phyloP scores from a whole-genome alignment of 2,113 vertebrate species.

The Phocoena sinus region DNA sequence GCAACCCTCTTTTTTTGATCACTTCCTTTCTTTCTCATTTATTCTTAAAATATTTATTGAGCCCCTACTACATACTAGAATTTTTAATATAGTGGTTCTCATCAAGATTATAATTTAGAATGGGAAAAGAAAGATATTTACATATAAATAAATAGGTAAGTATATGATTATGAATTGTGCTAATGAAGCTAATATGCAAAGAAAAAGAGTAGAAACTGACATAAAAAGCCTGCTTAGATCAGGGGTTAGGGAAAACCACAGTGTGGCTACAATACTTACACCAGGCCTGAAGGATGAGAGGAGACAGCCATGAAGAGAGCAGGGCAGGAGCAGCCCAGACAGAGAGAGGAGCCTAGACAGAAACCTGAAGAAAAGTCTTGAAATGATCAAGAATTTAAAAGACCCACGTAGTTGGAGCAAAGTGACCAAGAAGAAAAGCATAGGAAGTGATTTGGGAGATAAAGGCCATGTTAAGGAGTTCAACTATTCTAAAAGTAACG shows the following conservation, averaged over 20 bases:
- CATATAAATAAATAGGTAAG: background rate
- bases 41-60: background rate
- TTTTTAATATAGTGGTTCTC: background rate
- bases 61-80: background rate
- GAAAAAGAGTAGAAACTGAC: background rate
- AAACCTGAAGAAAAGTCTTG: background rate
- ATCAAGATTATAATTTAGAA: background rate
- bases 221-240: background rate
- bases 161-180: background rate
- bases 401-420: background rate
- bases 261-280: fast-evolving
- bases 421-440: background rate
- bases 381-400: background rate
- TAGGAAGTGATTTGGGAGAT: background rate
- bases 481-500: background rate
- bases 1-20: background rate
- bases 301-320: background rate
- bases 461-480: background rate
- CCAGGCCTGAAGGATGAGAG: background rate
- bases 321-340: background rate
- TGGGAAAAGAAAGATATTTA: background rate
- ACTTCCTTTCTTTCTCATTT: background rate
- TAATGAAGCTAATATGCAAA: background rate
- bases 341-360: background rate
- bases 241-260: background rate